phyloP scores from a whole-genome alignment of 1,140 invertebrate species.

The Pinna nobilis region DNA sequence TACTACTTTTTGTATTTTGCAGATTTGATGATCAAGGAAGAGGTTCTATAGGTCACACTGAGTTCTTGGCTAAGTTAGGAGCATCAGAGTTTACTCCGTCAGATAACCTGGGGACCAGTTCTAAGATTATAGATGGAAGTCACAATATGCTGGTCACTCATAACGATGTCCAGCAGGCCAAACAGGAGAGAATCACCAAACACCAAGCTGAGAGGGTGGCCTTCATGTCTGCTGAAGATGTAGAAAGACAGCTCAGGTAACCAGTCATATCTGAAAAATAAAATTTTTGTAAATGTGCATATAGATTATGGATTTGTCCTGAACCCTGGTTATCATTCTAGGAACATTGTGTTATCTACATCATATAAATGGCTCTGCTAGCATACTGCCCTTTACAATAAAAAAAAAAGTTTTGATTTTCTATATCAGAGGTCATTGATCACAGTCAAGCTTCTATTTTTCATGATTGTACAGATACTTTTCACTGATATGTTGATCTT shows the following conservation, averaged over 20 bases:
- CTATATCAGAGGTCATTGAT: no score
- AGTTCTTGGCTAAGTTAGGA: conserved; percentile 66
- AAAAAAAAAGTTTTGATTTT: no score
- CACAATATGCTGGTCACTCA: conserved; percentile 59
- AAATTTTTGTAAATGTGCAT: no score
- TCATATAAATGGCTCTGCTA: no score
- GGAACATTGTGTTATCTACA: no score
- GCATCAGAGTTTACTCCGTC: conserved; percentile 65
- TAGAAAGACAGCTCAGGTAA: conserved; percentile 66
- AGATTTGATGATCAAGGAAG: conserved; percentile 65
- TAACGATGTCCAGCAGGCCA: conserved; percentile 57
- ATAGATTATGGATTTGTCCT: no score
- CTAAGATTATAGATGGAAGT: conserved; percentile 66
- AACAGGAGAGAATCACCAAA: conserved; percentile 67
- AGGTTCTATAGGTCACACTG: conserved; percentile 64
- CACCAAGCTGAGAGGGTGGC: conserved; percentile 64
- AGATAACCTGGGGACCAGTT: conserved; percentile 59
- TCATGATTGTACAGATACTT: no score
- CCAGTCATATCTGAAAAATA: no score
- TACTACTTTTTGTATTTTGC: conserved; percentile 9
- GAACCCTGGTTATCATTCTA: no score
- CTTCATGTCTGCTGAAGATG: conserved; percentile 62
- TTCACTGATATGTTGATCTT: no score
- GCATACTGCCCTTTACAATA: no score
- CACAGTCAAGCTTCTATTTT: no score